These are phyloP conservation scores for Alethe diademata DNA, from an alignment of 2,113 vertebrate genomes.

Conservation along the genomic window DNA sequence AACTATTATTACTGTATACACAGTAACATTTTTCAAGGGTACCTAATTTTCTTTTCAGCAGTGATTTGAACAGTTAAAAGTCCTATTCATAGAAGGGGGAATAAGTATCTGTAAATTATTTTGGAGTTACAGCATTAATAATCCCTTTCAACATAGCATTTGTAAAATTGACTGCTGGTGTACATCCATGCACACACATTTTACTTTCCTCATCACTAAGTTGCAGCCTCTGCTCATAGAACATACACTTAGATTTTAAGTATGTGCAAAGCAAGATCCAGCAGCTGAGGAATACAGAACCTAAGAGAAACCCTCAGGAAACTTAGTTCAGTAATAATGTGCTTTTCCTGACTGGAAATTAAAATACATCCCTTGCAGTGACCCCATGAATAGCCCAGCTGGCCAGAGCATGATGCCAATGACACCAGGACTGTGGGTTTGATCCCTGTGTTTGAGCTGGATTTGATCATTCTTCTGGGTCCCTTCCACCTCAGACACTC, in stretches of 20 bases:
- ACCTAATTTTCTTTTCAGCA: background rate
- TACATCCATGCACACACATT: background rate
- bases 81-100: background rate
- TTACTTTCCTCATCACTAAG: background rate
- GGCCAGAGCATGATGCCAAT: background rate
- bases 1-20: background rate
- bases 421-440: background rate
- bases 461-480: background rate
- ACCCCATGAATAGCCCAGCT: background rate
- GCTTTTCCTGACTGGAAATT: background rate
- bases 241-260: background rate
- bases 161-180: background rate
- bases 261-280: background rate
- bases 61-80: background rate
- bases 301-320: background rate
- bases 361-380: background rate
- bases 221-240: background rate
- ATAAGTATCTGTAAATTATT: background rate
- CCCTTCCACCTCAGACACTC: background rate
- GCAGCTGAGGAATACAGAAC: background rate
- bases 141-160: background rate
- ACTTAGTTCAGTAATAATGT: background rate
- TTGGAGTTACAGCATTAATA: background rate
- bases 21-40: background rate
- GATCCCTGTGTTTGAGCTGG: background rate